Percentiles rank a stretch among this genome's conserved stretches.
These are phyloP conservation scores for Hipparchia sbordonii DNA, from an alignment of 2,888 invertebrate genomes.

Conservation along the genomic window DNA sequence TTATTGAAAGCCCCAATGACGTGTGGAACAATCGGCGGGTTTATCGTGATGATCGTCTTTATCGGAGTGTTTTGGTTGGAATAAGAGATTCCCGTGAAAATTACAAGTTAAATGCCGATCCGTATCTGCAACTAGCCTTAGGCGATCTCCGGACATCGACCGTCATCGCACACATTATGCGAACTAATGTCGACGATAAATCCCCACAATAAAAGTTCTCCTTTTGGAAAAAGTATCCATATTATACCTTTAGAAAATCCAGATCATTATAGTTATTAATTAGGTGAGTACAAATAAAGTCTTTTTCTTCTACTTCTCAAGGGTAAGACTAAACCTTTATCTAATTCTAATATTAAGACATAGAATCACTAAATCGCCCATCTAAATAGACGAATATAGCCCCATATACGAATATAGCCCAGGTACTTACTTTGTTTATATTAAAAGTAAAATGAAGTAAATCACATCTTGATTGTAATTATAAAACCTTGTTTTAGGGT, in stretches of 20 bases:
- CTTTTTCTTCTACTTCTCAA: too few species aligned
- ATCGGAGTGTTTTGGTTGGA: slow-evolving; percentile 14
- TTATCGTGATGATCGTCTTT: slow-evolving; percentile 32
- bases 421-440: too few species aligned
- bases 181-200: slow-evolving; percentile 64
- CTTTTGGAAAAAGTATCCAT: slow-evolving; percentile 4
- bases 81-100: slow-evolving; percentile 49
- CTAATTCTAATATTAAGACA: too few species aligned
- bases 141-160: slow-evolving; percentile 63
- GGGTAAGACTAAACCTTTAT: too few species aligned
- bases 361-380: too few species aligned
- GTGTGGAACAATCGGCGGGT: slow-evolving; percentile 31
- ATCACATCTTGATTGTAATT: too few species aligned
- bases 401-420: too few species aligned
- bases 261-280: background rate
- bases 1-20: slow-evolving; percentile 29
- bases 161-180: slow-evolving; percentile 66
- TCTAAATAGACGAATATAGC: too few species aligned
- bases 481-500: too few species aligned
- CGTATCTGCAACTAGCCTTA: slow-evolving; percentile 63
- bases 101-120: slow-evolving; percentile 64
- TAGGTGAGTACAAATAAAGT: too few species aligned
- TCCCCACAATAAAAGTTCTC: slow-evolving; percentile 50
- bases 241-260: background rate
- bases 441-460: too few species aligned